Base-by-base conservation (phyloP, 2,888 invertebrate genomes). In the Notocelia uddmanniana region DNA sequence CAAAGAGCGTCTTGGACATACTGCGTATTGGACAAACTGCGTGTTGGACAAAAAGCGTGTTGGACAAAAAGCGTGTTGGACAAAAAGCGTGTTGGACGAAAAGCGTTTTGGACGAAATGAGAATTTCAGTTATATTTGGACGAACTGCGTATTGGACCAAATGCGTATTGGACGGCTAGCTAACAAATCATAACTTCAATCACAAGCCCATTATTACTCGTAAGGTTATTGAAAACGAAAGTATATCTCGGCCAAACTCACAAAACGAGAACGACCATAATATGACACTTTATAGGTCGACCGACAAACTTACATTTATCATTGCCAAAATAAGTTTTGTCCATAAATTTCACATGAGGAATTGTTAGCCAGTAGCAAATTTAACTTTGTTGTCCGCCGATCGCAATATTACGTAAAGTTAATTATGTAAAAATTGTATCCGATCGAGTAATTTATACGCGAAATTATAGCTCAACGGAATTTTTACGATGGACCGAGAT, bases 341-440 rank as follows among this genome's bases (percentile, higher is more conserved):
- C 15, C 19, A 13, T 8, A 41, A 11, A 41, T 54, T 45, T 2
- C 11, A 18, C n/a, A 13, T 45, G 26, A n/a, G 1, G 13, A 0
- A 45, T 2, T 9, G 11, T 60, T 41, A 19, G 18, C 2, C 9
- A 26, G 1, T 60, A 10, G 68, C 23, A 60, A 31, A 26, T 0
- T 23, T 69, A 60, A 54, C 26, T 60, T 54, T 52, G 68, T 23
- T 3, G 15, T 19, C 23, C 50, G 21, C 26, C 50, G 52, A 34
- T 37, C 70, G 34, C 34, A 50, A 64, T 58, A 48, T 58, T 58
- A 15, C 37, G 58, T 57, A 21, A 66, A 21, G 18, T 21, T 45
- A n/a, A 62, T 69, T 69, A 69, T 23, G 60, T 54, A 69, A 59
- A 41, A 59, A 23, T 9, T 31, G 48, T 31, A 45, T 57, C 34